Percentiles rank a stretch among this genome's conserved stretches.
Conservation (phyloP, 2,888 invertebrate genomes). For the Masnerella sp. region DNA sequence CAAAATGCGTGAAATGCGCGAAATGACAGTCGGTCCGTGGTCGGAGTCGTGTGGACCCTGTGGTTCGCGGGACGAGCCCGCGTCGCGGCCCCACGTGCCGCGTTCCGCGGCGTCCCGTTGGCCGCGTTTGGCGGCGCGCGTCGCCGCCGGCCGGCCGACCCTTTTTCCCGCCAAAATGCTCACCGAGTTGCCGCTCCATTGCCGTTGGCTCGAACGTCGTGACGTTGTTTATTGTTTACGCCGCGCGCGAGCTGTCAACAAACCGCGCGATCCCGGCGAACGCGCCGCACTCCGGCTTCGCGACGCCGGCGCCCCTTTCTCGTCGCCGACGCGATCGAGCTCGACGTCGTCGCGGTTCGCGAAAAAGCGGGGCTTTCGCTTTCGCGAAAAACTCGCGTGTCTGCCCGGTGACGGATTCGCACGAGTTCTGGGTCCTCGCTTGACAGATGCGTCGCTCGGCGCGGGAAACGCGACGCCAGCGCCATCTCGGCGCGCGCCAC, state of each 20-base stretch:
- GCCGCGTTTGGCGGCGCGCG: slow-evolving; percentile 1
- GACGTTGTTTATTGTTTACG: slow-evolving; percentile 13
- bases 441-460: slow-evolving; percentile 43
- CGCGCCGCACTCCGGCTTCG: too few species aligned
- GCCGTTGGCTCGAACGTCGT: slow-evolving; percentile 1
- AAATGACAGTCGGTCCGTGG: slow-evolving; percentile 55
- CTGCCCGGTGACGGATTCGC: slow-evolving; percentile 36
- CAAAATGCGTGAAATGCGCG: not conserved
- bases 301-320: too few species aligned
- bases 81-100: slow-evolving; percentile 54
- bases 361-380: not conserved
- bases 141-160: not conserved
- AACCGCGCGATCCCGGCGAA: slow-evolving; percentile 17
- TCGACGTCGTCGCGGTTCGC: not conserved
- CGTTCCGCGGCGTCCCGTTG: slow-evolving; percentile 30
- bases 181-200: slow-evolving; percentile 34
- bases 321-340: not conserved
- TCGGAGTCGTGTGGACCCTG: slow-evolving; percentile 48
- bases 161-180: slow-evolving; percentile 4
- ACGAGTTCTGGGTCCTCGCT: slow-evolving; percentile 40
- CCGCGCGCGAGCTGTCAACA: slow-evolving; percentile 32
- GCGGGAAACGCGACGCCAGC: slow-evolving; percentile 25
- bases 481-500: slow-evolving; percentile 30
- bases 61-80: slow-evolving; percentile 44
- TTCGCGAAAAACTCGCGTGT: slow-evolving; percentile 24